Base-by-base conservation (phyloP, 2,113 vertebrate species). In the Spermophilus dauricus region DNA sequence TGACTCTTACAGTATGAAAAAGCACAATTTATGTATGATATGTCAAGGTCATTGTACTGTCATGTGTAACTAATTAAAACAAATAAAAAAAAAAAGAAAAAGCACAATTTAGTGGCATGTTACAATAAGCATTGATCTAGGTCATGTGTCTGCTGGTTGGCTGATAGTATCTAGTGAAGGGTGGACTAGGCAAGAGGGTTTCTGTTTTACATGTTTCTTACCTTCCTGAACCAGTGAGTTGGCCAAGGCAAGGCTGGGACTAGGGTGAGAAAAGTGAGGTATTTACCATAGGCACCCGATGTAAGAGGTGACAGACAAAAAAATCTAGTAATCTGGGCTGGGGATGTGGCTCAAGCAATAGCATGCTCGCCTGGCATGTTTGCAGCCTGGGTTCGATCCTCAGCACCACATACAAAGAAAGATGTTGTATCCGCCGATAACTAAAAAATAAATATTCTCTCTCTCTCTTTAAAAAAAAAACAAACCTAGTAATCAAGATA, bases 251-350 rank as follows among this genome's bases (percentile, higher is more conserved):
- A 34, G n/a, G 4, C 0, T 45, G 67, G 75, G 51, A 83, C 61
- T 89, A 39, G 42, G 34, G 26, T 83, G 53, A 94, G 20, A n/a
- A 22, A 72, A 81, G 30, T 87, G 70, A 93, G 37, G 73, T 14
- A 77, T 30, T 75, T 96, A n/a, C 24, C 32, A 83, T 10, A 51
- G 86, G 51, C 13, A 90, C 58, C 42, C 26, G 90, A n/a, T 83
- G 48, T 95, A 56, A 96, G 69, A 77, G 14, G 22, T 85, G 12
- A 80, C 63, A 72, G 73, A 69, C 67, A 89, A 93, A 26, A 18
- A 58, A 58, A 56, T 16, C 3, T 45, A 9, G 1, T 45, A 45
- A 45, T 45, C 45, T 45, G 45, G 45, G 45, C 45, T 45, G 45
- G 45, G 45, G 45, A 45, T 45, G 45, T 45, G 45, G 45, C 45